Conservation (phyloP, 2,113 vertebrate species). For the Nyctibius bracteatus region DNA sequence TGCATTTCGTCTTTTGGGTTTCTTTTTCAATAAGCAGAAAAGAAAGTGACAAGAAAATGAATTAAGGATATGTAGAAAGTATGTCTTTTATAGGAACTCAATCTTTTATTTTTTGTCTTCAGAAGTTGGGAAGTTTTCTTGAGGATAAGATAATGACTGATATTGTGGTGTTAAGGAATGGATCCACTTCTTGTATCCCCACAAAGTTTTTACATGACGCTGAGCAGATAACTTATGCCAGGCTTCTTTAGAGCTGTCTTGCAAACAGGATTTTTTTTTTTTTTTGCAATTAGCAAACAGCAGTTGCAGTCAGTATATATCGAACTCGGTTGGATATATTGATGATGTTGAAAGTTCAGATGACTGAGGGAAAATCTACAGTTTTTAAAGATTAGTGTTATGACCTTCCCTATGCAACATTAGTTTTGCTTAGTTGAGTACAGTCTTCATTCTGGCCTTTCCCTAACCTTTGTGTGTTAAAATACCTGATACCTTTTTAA, state of each 20-base stretch:
- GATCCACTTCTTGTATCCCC: neutral
- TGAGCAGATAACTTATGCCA: neutral
- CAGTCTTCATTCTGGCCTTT: neutral
- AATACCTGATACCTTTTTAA: neutral
- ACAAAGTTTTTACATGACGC: neutral
- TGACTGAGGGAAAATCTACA: neutral
- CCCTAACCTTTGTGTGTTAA: neutral
- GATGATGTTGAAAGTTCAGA: neutral
- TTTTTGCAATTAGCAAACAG: neutral
- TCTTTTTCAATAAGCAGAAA: neutral
- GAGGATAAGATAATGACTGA: neutral
- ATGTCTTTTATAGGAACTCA: neutral
- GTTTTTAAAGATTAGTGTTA: neutral
- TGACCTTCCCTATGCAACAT: neutral
- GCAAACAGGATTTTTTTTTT: neutral
- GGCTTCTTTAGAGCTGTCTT: neutral
- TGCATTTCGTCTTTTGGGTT: neutral
- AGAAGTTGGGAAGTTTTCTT: neutral
- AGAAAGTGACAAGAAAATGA: neutral
- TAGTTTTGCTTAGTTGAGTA: neutral
- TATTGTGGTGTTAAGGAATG: neutral
- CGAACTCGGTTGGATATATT: neutral
- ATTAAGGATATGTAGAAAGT: neutral
- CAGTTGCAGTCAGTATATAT: neutral
- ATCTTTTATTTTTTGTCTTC: rapidly evolving